Evolutionary conservation across 2,113 vertebrate genomes (phyloP).

Genomic region (Anoplopoma fimbria): DNA sequence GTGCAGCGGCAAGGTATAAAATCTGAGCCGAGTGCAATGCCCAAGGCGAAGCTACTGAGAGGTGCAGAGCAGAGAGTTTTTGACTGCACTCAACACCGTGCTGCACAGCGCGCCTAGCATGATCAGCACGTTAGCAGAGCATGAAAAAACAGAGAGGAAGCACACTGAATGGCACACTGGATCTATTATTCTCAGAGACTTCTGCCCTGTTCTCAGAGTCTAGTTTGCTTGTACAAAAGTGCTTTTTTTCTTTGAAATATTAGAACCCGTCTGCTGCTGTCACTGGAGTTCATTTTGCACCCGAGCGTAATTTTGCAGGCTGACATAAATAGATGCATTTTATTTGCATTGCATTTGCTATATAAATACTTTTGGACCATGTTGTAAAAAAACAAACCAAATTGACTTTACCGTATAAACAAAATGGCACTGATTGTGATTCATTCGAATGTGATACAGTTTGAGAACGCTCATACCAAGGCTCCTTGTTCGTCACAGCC

Average conservation of each 20-base stretch:
- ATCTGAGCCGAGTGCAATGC: not conserved
- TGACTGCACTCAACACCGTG: not conserved
- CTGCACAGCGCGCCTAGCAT: not conserved
- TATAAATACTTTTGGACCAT: not conserved
- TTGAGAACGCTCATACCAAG: not conserved
- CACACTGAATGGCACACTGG: not conserved
- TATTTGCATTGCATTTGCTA: not conserved
- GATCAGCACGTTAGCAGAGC: not conserved
- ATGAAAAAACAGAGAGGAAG: not conserved
- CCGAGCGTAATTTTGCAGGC: too few species aligned
- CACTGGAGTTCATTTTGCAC: not conserved
- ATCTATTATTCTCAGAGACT: not conserved
- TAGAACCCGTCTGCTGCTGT: not conserved
- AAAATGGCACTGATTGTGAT: not conserved
- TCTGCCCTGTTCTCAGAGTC: not conserved
- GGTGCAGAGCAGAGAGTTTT: slow-evolving; percentile 1
- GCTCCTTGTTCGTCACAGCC: not conserved
- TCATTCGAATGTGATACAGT: not conserved
- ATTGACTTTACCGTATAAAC: not conserved
- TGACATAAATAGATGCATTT: not conserved
- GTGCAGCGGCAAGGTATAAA: not conserved
- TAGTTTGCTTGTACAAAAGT: not conserved
- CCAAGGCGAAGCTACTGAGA: not conserved
- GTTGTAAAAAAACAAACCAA: not conserved
- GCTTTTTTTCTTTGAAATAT: not conserved